Conservation (phyloP, 2,113 vertebrate species). For the Trinectes maculatus region DNA sequence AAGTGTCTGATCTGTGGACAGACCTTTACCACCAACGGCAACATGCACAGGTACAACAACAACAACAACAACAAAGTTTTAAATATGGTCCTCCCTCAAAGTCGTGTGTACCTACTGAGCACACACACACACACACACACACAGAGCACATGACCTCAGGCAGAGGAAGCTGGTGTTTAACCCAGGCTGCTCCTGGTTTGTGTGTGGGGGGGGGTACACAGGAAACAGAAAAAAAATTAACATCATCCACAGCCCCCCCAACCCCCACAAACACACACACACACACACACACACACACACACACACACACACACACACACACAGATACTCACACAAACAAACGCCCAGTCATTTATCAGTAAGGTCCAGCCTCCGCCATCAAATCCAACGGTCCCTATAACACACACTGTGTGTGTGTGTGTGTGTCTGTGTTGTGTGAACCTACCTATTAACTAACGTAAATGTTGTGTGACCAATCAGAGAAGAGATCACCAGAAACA, state of each 20-base stretch:
- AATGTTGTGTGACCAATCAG: background rate
- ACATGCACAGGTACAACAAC: slow-evolving; percentile 94
- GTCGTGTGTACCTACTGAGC: slow-evolving; percentile 39
- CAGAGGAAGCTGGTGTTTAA: slow-evolving; percentile 45
- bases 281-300: slow-evolving; percentile 34
- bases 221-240: slow-evolving; percentile 45
- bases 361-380: slow-evolving; percentile 33
- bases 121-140: slow-evolving; percentile 1
- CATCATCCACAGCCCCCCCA: slow-evolving; percentile 9
- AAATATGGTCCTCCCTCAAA: too few species aligned
- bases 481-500: background rate
- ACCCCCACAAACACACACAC: slow-evolving; percentile 2
- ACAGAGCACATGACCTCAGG: background rate
- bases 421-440: background rate
- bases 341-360: slow-evolving; percentile 60
- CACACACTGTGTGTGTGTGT: background rate
- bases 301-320: slow-evolving; percentile 10
- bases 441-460: background rate
- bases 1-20: slow-evolving; percentile 92
- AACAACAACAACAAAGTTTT: too few species aligned
- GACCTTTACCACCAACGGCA: slow-evolving; percentile 99
- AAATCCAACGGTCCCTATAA: slow-evolving; percentile 20
- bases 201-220: background rate
- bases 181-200: background rate
- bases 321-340: slow-evolving; percentile 35